phyloP scores from a whole-genome alignment of 2,888 invertebrate species.

The Conomelus anceps region DNA sequence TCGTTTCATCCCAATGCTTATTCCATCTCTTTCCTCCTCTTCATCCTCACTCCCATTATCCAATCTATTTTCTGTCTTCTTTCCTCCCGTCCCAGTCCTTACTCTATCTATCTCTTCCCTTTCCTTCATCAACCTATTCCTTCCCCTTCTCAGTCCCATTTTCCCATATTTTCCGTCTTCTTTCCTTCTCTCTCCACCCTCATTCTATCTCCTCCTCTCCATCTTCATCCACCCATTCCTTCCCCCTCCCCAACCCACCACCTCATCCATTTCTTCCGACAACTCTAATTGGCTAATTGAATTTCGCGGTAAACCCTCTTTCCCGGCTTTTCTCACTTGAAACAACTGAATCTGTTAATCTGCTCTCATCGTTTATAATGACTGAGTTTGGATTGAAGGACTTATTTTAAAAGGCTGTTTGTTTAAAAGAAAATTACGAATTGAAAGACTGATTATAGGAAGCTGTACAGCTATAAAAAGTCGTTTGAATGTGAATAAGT shows the following conservation, averaged over 20 bases:
- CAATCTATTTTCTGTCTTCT: too few relatives aligned
- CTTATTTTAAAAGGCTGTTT: too few relatives aligned
- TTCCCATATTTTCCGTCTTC: too few relatives aligned
- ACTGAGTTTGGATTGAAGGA: neutral
- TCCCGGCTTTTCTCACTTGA: neutral
- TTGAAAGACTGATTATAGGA: too few relatives aligned
- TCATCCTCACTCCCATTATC: too few relatives aligned
- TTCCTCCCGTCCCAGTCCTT: neutral
- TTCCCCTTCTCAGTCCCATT: neutral
- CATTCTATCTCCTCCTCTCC: neutral
- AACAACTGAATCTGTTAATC: neutral
- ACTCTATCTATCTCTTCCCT: neutral
- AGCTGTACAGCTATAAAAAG: too few relatives aligned
- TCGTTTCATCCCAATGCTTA: too few relatives aligned
- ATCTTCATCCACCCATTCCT: neutral
- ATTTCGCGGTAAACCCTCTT: neutral
- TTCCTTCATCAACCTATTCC: neutral
- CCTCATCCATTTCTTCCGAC: neutral
- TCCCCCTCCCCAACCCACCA: too few relatives aligned
- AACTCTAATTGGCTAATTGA: neutral
- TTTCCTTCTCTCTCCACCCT: neutral
- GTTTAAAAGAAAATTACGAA: too few relatives aligned
- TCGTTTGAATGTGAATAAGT: too few relatives aligned
- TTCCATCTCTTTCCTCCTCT: too few relatives aligned
- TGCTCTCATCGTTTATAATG: neutral